Evolutionary conservation across 2,797 vertebrate genomes (phyloP).

Genomic region (Syndactyla subalaris): DNA sequence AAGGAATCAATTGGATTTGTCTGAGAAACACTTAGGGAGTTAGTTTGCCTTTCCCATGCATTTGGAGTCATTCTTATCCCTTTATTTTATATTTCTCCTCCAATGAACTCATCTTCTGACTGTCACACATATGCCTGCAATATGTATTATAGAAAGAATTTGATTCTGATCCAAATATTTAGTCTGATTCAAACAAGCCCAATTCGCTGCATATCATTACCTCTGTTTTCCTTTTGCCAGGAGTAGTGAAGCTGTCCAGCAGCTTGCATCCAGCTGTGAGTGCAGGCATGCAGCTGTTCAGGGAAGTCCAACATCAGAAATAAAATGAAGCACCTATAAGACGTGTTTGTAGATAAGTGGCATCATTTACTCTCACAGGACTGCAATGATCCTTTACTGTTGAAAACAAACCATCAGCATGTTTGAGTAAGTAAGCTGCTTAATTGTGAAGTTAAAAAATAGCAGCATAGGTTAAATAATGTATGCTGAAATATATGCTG

Average conservation of each 20-base stretch:
- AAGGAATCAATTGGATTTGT: not conserved
- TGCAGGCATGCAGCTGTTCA: not conserved
- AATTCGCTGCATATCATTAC: slow-evolving; percentile 27
- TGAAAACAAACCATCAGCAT: not conserved
- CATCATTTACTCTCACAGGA: not conserved
- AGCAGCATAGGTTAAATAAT: not conserved
- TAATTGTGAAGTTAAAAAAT: not conserved
- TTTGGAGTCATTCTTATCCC: not conserved
- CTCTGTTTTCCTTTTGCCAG: slow-evolving; percentile 1
- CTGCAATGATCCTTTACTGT: not conserved
- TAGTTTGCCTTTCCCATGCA: not conserved
- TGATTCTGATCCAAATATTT: slow-evolving; percentile 67
- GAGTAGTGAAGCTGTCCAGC: slow-evolving; percentile 26
- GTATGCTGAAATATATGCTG: not conserved
- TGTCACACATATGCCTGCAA: not conserved
- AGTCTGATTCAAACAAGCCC: slow-evolving; percentile 48
- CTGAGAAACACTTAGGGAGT: not conserved
- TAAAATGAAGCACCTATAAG: not conserved
- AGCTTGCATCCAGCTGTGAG: slow-evolving; percentile 41
- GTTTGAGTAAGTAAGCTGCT: not conserved
- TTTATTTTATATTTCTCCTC: not conserved
- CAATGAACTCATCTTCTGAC: not conserved
- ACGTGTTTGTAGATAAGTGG: not conserved
- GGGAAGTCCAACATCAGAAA: not conserved
- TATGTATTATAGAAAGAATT: slow-evolving; percentile 28